phyloP scores from a whole-genome alignment of 2,888 invertebrate genomes.

The Diplazon laetatorius region DNA sequence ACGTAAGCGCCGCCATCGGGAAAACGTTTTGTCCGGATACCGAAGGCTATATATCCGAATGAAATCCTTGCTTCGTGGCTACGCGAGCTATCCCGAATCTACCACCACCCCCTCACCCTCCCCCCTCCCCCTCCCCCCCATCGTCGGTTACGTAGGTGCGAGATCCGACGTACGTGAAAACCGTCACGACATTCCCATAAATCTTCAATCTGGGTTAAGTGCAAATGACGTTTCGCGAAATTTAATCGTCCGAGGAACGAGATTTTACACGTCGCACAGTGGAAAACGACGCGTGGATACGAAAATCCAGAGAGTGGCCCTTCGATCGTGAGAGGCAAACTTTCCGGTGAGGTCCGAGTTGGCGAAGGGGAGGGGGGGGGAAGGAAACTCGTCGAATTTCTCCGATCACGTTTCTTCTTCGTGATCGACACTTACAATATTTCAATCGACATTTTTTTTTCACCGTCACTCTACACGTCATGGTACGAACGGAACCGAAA shows the following conservation, averaged over 20 bases:
- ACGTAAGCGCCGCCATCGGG: constrained; percentile 3
- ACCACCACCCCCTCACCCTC: no score
- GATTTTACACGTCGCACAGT: no score
- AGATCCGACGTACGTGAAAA: constrained; percentile 2
- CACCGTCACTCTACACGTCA: background rate
- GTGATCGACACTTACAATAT: constrained; percentile 19
- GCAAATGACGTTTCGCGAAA: constrained; percentile 41
- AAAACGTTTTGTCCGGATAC: constrained; percentile 15
- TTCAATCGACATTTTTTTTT: background rate
- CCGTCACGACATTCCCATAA: constrained; percentile 25
- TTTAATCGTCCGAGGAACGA: constrained; percentile 21
- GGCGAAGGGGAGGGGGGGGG: background rate
- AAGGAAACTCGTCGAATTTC: constrained; percentile 16
- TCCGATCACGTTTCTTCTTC: constrained; percentile 36
- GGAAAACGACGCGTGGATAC: background rate
- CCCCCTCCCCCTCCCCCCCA: no score
- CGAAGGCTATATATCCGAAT: no score
- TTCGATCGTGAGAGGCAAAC: constrained; percentile 8
- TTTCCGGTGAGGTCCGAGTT: no score
- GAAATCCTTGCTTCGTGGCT: constrained; percentile 68
- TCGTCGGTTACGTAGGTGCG: no score
- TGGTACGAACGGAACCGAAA: background rate
- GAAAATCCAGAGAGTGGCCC: no score
- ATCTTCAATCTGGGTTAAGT: constrained; percentile 44
- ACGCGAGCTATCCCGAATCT: no score